Conservation (phyloP, 2,888 invertebrate genomes). For the Molanna angustata region DNA sequence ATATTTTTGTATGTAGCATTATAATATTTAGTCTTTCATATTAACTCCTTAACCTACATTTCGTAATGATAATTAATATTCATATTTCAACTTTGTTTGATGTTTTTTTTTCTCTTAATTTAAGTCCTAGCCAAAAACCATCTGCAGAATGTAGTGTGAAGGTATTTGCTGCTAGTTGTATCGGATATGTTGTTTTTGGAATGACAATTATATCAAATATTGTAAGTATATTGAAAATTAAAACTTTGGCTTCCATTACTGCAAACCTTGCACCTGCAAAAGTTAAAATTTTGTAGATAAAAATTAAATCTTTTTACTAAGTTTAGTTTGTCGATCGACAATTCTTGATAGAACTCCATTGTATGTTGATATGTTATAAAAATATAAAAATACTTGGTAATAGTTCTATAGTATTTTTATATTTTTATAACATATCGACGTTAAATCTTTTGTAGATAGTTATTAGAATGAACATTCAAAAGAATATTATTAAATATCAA, state of each 20-base stretch:
- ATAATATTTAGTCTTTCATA: too few species aligned
- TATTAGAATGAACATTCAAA: too few species aligned
- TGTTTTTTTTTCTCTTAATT: conserved; percentile 27
- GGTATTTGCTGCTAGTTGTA: conserved; percentile 32
- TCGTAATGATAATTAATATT: too few species aligned
- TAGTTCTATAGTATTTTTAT: background rate
- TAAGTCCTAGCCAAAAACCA: conserved; percentile 36
- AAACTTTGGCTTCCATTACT: conserved; percentile 35
- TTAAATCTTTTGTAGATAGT: too few species aligned
- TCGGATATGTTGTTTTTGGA: conserved; percentile 36
- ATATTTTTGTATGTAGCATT: too few species aligned
- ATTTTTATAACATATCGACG: background rate
- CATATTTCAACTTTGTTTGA: too few species aligned
- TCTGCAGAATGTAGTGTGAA: conserved; percentile 32
- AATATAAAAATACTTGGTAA: too few species aligned
- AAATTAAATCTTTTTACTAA: background rate
- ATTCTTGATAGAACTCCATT: too few species aligned
- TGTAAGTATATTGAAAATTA: conserved; percentile 33
- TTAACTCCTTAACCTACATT: too few species aligned
- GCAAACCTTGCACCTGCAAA: conserved; percentile 39
- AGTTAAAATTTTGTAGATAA: background rate
- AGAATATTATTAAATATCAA: too few species aligned
- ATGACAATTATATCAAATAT: conserved; percentile 35
- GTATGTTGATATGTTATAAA: too few species aligned
- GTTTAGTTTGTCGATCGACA: too few species aligned